Base-by-base conservation (phyloP, 2,797 vertebrate species). In the Sebastes kiyomatsui region DNA sequence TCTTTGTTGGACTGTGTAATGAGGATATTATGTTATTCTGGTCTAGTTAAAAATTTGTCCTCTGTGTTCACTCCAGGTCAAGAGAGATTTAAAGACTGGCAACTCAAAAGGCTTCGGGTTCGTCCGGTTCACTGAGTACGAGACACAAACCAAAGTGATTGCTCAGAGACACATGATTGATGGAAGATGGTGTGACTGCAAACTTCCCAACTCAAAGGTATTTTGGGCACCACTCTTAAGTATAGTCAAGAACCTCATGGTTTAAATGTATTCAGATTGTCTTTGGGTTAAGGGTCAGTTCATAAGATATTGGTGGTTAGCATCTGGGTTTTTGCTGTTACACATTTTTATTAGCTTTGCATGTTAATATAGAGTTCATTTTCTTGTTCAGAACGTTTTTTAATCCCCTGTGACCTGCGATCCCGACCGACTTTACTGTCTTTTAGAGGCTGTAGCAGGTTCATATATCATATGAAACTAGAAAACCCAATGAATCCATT, bases 131-230 rank as follows among this genome's bases (percentile, higher is more conserved):
- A 97, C 98, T n/a, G 99, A 99, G 3, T 99, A 99, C 2, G 99
- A 99, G 93, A 99, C 98, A 1, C 98, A 99, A 90, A 96, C 97
- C 77, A 99, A 99, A 96, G 99, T 99, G 7, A 97, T 99, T 92
- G 97, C 98, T 59, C 99, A 99, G 92, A 96, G 98, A 87, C 98
- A 99, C 93, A 99, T 99, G 98, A 99, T 99, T 23, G 99, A 99
- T 46, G 99, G 99, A 58, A 95, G 99, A 75, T 99, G 98, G 99
- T 99, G 99, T 77, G 98, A 99, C 93, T 99, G 99, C 89, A 99
- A 99, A 87, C 97, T 99, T 38, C 99, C 98, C 16, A 99, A 99
- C 90, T 99, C 98, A 70, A 99, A 98, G 98, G 99, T 99, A 96
- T 65, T 74, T 62, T 35, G 7, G n/a, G n/a, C 10, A 56, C 0